Evolutionary conservation across 2,797 vertebrate species (phyloP).

Genomic region (Tadarida brasiliensis): DNA sequence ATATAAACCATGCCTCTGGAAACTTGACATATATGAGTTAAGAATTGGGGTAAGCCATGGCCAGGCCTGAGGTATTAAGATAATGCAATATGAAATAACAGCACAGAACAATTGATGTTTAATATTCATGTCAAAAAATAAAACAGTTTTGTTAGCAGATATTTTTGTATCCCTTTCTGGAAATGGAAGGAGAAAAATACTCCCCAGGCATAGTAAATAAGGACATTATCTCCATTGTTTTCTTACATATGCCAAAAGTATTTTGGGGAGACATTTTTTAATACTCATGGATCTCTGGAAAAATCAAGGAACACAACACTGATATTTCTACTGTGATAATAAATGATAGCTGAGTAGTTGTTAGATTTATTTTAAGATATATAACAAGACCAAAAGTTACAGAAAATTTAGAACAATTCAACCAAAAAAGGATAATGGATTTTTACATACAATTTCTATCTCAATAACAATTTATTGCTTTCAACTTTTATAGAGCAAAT

Average conservation of each 20-base stretch:
- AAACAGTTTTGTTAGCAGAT: neutral
- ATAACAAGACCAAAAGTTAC: neutral
- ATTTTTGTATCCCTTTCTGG: neutral
- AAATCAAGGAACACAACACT: neutral
- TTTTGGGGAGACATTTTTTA: neutral
- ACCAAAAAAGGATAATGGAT: neutral
- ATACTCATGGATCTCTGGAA: neutral
- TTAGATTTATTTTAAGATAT: neutral
- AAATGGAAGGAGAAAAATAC: neutral
- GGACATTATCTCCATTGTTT: neutral
- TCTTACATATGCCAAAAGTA: neutral
- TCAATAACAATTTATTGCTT: neutral
- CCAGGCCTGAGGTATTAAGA: neutral
- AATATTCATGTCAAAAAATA: neutral
- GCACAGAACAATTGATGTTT: neutral
- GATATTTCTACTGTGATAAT: neutral
- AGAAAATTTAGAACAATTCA: neutral
- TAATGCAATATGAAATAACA: neutral
- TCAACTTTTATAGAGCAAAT: neutral
- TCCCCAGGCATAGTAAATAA: neutral
- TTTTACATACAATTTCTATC: neutral
- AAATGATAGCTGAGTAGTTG: neutral
- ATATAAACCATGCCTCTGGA: neutral
- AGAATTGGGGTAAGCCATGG: neutral
- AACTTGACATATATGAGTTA: neutral